Conservation (phyloP, 2,797 vertebrate species). For the Tinamus major region DNA sequence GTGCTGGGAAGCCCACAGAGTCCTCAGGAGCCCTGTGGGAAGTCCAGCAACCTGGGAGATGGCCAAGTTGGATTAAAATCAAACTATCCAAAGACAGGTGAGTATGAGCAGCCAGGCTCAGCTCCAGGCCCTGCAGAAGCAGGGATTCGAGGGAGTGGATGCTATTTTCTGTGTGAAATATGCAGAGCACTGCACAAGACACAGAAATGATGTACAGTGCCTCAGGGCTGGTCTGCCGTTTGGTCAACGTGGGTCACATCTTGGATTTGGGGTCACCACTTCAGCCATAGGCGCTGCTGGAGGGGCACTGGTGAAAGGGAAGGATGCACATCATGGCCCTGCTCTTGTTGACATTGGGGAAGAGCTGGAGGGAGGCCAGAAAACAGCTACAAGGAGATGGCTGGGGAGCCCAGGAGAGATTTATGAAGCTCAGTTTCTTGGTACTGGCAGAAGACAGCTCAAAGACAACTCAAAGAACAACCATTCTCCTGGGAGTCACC, state of each 20-base stretch:
- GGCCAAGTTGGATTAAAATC: background rate
- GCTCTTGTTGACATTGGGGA: background rate
- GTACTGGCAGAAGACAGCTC: background rate
- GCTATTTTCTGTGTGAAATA: rapidly evolving
- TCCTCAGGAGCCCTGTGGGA: background rate
- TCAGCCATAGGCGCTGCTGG: too few relatives aligned
- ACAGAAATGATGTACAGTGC: rapidly evolving
- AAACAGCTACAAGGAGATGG: background rate
- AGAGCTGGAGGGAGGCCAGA: background rate
- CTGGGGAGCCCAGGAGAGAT: background rate
- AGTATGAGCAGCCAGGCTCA: rapidly evolving
- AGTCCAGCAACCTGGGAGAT: background rate
- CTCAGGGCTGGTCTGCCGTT: rapidly evolving
- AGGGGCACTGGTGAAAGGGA: too few relatives aligned
- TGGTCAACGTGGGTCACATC: rapidly evolving
- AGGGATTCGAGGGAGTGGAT: background rate
- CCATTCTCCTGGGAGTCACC: background rate
- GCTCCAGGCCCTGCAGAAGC: background rate
- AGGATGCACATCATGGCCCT: too few relatives aligned
- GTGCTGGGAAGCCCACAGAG: background rate
- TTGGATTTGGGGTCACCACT: background rate
- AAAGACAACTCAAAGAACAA: background rate
- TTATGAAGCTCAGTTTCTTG: background rate
- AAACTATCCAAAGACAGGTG: background rate
- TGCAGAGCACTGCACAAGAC: background rate